These are phyloP conservation scores for Trachythela sp. DNA, from an alignment of 64 coral and sea anemone species.

Conservation along the genomic window DNA sequence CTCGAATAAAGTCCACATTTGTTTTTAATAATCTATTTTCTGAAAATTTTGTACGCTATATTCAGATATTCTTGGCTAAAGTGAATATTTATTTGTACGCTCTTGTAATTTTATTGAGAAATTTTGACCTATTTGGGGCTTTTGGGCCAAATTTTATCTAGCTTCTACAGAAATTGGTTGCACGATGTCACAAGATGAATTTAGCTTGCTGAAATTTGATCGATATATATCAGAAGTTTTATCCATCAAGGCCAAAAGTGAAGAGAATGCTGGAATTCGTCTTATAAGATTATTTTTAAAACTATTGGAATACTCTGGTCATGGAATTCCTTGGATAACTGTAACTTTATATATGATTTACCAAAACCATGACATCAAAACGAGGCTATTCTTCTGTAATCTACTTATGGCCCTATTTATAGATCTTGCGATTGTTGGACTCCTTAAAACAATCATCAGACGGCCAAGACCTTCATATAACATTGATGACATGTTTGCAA, in stretches of 20 bases:
- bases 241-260: not conserved
- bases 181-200: not conserved
- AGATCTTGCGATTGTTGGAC: slow-evolving; percentile 70
- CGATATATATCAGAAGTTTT: not conserved
- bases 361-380: slow-evolving; percentile 19
- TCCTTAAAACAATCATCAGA: slow-evolving; percentile 50
- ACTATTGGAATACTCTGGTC: slow-evolving; percentile 77
- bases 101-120: not conserved
- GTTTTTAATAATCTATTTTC: not conserved
- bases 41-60: not conserved
- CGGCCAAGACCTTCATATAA: slow-evolving; percentile 73
- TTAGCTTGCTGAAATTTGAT: not conserved
- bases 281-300: slow-evolving; percentile 50
- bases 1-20: not conserved
- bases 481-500: slow-evolving; percentile 90
- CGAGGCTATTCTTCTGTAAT: slow-evolving; percentile 70
- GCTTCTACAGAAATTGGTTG: too few relatives aligned
- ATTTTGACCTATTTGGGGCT: not conserved
- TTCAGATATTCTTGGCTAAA: not conserved
- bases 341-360: slow-evolving; percentile 51
- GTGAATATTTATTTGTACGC: not conserved
- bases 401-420: slow-evolving; percentile 63
- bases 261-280: not conserved
- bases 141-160: not conserved
- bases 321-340: slow-evolving; percentile 87